Conservation (phyloP, 2,113 vertebrate species). For the Microtus richardsoni region DNA sequence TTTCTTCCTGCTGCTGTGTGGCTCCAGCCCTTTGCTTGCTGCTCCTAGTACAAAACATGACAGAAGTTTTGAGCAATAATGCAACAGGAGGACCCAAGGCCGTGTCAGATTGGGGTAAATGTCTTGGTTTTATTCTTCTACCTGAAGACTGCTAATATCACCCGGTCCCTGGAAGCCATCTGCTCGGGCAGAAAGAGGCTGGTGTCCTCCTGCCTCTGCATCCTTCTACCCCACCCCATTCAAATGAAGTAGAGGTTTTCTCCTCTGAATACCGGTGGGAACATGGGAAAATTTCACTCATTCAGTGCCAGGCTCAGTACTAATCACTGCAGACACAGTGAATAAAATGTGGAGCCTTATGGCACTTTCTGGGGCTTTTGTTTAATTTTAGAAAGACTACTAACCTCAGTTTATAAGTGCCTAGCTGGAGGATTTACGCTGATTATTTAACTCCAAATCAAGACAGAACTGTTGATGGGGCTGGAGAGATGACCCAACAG, state of each 20-base stretch:
- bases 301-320: background rate
- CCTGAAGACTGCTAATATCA: background rate
- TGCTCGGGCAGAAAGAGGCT: background rate
- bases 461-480: background rate
- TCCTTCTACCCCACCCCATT: too few species aligned
- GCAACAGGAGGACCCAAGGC: background rate
- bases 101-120: background rate
- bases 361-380: background rate
- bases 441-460: background rate
- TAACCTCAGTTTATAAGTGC: background rate
- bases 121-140: background rate
- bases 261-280: too few species aligned
- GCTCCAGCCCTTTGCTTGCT: background rate
- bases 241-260: background rate
- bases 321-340: background rate
- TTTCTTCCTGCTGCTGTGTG: background rate
- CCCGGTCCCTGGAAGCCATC: background rate
- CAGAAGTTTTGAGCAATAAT: background rate
- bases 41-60: background rate
- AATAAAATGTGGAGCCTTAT: background rate
- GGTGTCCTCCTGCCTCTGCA: background rate
- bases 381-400: constrained; percentile 12
- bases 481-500: background rate
- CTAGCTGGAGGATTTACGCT: background rate
- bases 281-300: background rate